A percentile compares a stretch with the other conserved stretches of the same genome.
Evolutionary conservation across 2,888 invertebrate species (phyloP).

Genomic region (Clitarchus hookeri): DNA sequence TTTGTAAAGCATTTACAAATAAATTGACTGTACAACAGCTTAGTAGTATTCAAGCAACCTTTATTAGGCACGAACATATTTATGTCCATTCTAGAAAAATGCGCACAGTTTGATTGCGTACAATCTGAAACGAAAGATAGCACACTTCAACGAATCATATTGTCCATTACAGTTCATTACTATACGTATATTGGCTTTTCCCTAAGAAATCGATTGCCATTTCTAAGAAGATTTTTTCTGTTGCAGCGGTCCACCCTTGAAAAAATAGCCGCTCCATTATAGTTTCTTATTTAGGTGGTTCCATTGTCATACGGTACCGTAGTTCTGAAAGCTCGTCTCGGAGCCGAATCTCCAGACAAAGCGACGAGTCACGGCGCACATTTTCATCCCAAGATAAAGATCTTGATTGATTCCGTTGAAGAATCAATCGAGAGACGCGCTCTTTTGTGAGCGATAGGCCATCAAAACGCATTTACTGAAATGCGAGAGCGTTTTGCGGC

Average conservation of each 20-base stretch:
- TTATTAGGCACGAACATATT: no score
- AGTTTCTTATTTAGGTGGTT: neutral
- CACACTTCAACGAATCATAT: no score
- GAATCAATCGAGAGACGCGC: neutral
- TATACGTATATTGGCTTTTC: neutral
- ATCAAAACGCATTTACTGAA: neutral
- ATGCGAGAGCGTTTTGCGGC: neutral
- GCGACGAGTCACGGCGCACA: neutral
- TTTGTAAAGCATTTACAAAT: no score
- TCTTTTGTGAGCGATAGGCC: neutral
- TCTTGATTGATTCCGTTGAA: neutral
- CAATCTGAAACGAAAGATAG: no score
- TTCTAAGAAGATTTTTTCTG: neutral
- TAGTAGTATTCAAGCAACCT: no score
- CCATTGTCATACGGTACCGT: neutral
- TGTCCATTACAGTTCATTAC: neutral
- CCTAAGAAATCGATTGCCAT: neutral
- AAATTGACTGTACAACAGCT: no score
- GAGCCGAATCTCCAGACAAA: slow-evolving; percentile 3
- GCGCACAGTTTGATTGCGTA: no score
- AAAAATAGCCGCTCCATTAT: neutral
- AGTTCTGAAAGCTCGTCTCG: neutral
- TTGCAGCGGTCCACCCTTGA: neutral
- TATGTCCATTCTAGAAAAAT: no score
- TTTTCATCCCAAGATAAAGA: neutral